phyloP scores from a whole-genome alignment of 2,797 vertebrate genomes.

The Anas bernieri region DNA sequence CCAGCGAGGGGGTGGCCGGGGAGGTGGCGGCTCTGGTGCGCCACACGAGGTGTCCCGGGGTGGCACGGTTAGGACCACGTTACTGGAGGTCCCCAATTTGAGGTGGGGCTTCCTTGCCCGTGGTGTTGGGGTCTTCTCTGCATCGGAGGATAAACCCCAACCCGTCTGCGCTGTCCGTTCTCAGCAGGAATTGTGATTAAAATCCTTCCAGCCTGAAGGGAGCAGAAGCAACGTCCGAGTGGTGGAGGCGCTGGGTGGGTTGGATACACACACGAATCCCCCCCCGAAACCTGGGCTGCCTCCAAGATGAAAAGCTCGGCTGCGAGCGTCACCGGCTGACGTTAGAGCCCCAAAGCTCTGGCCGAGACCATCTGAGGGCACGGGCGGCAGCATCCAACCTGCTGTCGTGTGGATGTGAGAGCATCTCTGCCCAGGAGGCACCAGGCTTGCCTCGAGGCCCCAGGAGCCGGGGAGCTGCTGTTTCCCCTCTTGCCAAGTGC shows the following conservation, averaged over 20 bases:
- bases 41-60: background rate
- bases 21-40: background rate
- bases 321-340: background rate
- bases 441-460: background rate
- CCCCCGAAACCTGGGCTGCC: background rate
- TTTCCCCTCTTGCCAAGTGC: background rate
- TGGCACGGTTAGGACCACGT: rapidly evolving
- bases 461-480: rapidly evolving
- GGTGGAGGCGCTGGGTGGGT: background rate
- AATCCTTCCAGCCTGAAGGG: background rate
- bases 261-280: rapidly evolving
- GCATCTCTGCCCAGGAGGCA: rapidly evolving
- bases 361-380: background rate
- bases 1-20: background rate
- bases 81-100: background rate
- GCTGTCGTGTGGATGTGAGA: background rate
- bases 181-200: background rate
- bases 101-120: background rate
- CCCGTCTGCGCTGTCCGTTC: background rate
- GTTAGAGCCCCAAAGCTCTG: background rate
- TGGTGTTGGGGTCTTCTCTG: background rate
- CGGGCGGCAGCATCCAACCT: background rate
- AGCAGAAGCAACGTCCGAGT: background rate
- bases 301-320: background rate
- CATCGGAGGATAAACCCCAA: background rate